Percentiles rank a stretch among this genome's conserved stretches.
Conservation (phyloP, 2,888 invertebrate species). For the Drosophila mulleri region DNA sequence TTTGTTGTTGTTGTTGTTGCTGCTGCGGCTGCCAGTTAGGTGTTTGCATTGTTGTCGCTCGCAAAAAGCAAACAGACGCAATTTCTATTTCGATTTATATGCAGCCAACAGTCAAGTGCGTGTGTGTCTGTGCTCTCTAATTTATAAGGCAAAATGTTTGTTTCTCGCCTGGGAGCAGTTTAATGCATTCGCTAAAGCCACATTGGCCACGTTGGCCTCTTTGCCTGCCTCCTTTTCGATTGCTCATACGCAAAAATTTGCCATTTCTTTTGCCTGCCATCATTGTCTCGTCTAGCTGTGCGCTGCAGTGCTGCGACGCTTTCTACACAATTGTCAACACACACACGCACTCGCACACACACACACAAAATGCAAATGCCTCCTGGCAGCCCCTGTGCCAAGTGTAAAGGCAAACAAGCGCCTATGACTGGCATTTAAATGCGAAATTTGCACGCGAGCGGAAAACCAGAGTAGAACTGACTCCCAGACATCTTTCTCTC, state of each 20-base stretch:
- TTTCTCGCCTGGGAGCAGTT: constrained; percentile 63
- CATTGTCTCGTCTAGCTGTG: constrained; percentile 10
- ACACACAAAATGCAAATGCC: constrained; percentile 59
- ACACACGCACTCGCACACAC: constrained; percentile 45
- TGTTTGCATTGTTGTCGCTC: constrained; percentile 26
- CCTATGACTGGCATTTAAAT: constrained; percentile 79
- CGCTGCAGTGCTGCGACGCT: constrained; percentile 63
- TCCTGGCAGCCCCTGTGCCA: constrained; percentile 7
- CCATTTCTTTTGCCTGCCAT: not conserved
- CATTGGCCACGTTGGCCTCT: constrained; percentile 7
- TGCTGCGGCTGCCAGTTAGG: constrained; percentile 24
- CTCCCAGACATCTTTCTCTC: constrained; percentile 14
- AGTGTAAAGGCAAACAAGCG: constrained; percentile 67
- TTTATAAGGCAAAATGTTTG: constrained; percentile 74
- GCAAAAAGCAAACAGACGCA: constrained; percentile 67
- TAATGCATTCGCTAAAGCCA: constrained; percentile 64
- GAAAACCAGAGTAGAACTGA: constrained; percentile 58
- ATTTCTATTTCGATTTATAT: constrained; percentile 65
- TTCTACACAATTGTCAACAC: constrained; percentile 77
- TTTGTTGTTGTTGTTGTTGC: not conserved
- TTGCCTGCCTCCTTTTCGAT: too few species aligned
- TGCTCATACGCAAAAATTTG: too few species aligned
- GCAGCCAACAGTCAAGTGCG: constrained; percentile 36
- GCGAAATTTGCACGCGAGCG: constrained; percentile 79
- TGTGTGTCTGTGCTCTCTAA: constrained; percentile 55